Percentiles rank a stretch among this genome's conserved stretches.
phyloP scores from a whole-genome alignment of 2,888 invertebrate genomes.

The Miltochrista miniata region DNA sequence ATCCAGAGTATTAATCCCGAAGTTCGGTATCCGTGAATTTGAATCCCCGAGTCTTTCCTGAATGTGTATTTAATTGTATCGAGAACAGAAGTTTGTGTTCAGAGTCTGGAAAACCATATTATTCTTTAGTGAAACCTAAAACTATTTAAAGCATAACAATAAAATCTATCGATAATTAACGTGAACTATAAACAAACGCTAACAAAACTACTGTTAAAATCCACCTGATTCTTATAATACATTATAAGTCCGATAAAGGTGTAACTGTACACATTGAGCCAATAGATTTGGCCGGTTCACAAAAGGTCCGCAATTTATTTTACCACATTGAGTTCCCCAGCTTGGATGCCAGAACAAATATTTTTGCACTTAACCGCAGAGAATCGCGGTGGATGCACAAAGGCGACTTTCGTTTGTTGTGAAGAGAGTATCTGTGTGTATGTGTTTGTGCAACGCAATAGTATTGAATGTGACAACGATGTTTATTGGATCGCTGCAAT shows the following conservation, averaged over 20 bases:
- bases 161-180: background rate
- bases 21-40: too few species aligned
- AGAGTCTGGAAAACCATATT: too few species aligned
- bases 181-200: background rate
- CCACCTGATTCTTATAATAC: slow-evolving; percentile 7
- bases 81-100: too few species aligned
- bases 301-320: slow-evolving; percentile 49
- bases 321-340: slow-evolving; percentile 36
- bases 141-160: background rate
- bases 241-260: slow-evolving; percentile 12
- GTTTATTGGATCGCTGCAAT: slow-evolving; percentile 33
- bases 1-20: too few species aligned
- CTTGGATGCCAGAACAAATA: slow-evolving; percentile 52
- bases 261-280: slow-evolving; percentile 18
- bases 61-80: too few species aligned
- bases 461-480: slow-evolving; percentile 41
- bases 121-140: too few species aligned
- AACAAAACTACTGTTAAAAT: background rate
- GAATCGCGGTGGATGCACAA: slow-evolving; percentile 46
- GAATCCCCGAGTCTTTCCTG: too few species aligned
- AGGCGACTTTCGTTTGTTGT: slow-evolving; percentile 39
- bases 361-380: slow-evolving; percentile 54
- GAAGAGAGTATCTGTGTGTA: slow-evolving; percentile 24
- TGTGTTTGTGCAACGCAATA: slow-evolving; percentile 23
- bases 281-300: slow-evolving; percentile 39